Evolutionary conservation across 1,140 invertebrate species (phyloP), one percentile per base, ranked within the genome.

Genomic region (Polyergus mexicanus): DNA sequence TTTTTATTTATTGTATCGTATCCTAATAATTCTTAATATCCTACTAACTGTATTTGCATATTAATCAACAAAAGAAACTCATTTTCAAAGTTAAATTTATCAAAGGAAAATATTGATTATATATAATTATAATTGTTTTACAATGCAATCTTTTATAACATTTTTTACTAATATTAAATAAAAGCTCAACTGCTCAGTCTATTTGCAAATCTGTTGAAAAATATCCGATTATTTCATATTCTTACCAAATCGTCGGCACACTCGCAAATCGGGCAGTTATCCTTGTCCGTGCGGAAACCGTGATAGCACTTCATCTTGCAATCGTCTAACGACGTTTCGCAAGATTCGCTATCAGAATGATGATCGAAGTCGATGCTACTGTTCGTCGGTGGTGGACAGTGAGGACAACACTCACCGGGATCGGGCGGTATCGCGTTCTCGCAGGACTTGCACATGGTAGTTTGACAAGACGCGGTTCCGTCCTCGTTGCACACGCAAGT

Each of bases 351-450:
- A 2, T 54, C 62, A 2, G 68, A 3, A 2, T 7, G 56, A 0
- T 71, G 56, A 38, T 8, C 22, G 7, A 74, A 47, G 0, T 16
- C 16, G 47, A 76, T 84, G 3, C 38, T 51, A 19, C 13, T 38
- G 38, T 89, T 85, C 22, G 86, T 89, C 8, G 60, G 77, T 4
- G 86, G 56, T 3, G 92, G 90, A 74, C 94, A 95, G 11, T 90
- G 94, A 10, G 92, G 92, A 83, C 94, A 95, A 81, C 94, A 95
- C 74, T 95, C 94, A 63, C 93, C 94, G 7, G 92, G 86, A 16
- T 86, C 47, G 2, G 89, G 65, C 11, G 89, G 89, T 38, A 90
- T 78, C 0, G 93, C 75, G 19, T 92, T 92, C n/a, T 92, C 91
- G 74, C 94, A 95, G 83, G 91, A 92, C 75, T 93, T 93, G 87